These are phyloP conservation scores for Melieria omissa DNA, from an alignment of 2,888 invertebrate species.

Conservation along the genomic window DNA sequence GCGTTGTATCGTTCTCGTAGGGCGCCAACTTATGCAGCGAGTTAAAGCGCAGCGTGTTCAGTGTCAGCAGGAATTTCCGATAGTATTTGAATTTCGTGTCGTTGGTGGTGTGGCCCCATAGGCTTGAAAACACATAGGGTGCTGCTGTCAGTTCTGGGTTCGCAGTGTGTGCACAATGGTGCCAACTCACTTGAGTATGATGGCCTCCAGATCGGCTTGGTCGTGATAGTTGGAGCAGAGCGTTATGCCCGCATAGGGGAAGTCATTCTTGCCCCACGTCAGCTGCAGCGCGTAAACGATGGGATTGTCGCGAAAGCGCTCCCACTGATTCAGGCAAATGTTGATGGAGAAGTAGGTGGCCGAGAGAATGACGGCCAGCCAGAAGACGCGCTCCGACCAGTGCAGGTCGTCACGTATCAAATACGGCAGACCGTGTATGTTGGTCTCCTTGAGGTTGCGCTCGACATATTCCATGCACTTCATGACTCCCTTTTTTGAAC, in stretches of 20 bases:
- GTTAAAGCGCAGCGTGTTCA: constrained; percentile 50
- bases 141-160: background rate
- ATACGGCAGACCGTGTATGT: constrained; percentile 62
- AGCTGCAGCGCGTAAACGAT: constrained; percentile 69
- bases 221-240: constrained; percentile 67
- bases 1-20: constrained; percentile 52
- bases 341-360: constrained; percentile 53
- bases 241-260: constrained; percentile 68
- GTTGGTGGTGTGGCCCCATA: constrained; percentile 46
- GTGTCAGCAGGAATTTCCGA: constrained; percentile 48
- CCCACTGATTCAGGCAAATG: constrained; percentile 60
- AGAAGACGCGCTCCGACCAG: constrained; percentile 57
- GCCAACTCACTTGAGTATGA: constrained; percentile 56
- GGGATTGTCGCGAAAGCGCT: constrained; percentile 68
- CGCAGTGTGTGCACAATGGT: background rate
- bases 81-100: constrained; percentile 49
- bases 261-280: constrained; percentile 67
- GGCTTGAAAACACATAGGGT: constrained; percentile 34
- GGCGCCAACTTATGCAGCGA: constrained; percentile 50
- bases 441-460: constrained; percentile 53
- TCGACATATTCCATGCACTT: constrained; percentile 39
- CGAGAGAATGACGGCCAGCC: constrained; percentile 51
- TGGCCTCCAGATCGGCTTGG: constrained; percentile 53
- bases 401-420: constrained; percentile 56
- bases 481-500: constrained; percentile 31